Percentiles rank a stretch among this genome's conserved stretches.
These are phyloP conservation scores for Betta splendens DNA, from an alignment of 2,797 vertebrate genomes.

Conservation along the genomic window DNA sequence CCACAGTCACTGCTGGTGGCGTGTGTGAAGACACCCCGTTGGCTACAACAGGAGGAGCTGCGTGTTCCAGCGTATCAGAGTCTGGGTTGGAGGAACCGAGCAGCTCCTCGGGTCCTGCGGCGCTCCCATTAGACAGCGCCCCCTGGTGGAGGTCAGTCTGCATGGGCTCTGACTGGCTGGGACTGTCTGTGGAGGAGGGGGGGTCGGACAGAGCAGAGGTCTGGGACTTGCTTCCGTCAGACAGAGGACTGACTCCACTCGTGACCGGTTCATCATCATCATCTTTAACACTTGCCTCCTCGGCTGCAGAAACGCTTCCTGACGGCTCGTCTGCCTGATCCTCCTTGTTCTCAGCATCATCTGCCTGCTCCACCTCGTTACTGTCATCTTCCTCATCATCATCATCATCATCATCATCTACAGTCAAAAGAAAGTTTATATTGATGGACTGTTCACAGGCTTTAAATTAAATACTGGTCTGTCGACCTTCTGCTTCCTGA, in stretches of 20 bases:
- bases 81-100: conserved; percentile 43
- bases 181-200: conserved; percentile 59
- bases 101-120: neutral
- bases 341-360: conserved; percentile 16
- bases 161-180: conserved; percentile 61
- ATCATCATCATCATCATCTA: conserved; percentile 61
- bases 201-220: conserved; percentile 29
- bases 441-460: no score
- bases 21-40: conserved; percentile 28
- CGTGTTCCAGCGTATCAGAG: conserved; percentile 7
- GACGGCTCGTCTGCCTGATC: conserved; percentile 20
- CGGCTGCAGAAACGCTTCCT: conserved; percentile 29
- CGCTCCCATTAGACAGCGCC: conserved; percentile 12
- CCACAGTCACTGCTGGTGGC: conserved; percentile 1
- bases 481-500: no score
- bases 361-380: conserved; percentile 42
- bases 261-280: conserved; percentile 49
- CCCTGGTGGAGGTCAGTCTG: neutral
- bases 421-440: neutral
- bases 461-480: no score
- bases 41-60: conserved; percentile 1
- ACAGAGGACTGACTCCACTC: conserved; percentile 43
- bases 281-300: conserved; percentile 41
- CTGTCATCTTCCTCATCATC: conserved; percentile 43
- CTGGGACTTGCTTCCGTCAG: conserved; percentile 36